phyloP scores from a whole-genome alignment of 2,113 vertebrate genomes.

The Brachyistius frenatus region DNA sequence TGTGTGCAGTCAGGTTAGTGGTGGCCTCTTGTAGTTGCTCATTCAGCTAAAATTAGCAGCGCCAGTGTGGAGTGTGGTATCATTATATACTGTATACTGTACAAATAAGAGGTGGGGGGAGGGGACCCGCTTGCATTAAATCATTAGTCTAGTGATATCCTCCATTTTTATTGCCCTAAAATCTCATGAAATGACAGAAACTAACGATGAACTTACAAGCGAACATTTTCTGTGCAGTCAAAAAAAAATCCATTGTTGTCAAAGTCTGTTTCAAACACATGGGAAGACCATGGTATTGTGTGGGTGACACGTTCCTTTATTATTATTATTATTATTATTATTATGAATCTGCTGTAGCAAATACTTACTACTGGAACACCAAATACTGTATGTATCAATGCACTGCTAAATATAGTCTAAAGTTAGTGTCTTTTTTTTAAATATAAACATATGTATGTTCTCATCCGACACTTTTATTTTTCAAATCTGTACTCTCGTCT shows the following conservation, averaged over 20 bases:
- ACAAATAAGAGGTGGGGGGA: neutral
- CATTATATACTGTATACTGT: neutral
- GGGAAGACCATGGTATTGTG: neutral
- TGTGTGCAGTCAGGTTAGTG: constrained; percentile 13
- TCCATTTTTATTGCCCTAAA: neutral
- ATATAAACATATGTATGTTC: too few relatives aligned
- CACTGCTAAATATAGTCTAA: too few relatives aligned
- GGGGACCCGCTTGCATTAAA: neutral
- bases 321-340: neutral
- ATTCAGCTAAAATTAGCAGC: constrained; percentile 40
- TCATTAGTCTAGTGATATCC: neutral
- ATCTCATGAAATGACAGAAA: neutral
- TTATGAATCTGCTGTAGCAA: too few relatives aligned
- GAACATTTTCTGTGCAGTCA: too few relatives aligned
- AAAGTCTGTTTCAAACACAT: constrained; percentile 6
- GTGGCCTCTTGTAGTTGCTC: constrained; percentile 13
- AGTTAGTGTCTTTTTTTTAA: too few relatives aligned
- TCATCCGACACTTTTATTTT: neutral
- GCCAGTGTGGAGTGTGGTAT: neutral
- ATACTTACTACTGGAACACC: too few relatives aligned
- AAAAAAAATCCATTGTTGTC: neutral
- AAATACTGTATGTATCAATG: too few relatives aligned
- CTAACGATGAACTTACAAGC: neutral
- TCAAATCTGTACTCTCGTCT: neutral
- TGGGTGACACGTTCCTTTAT: neutral